These are phyloP conservation scores for Trichogramma evanescens DNA, from an alignment of 2,888 invertebrate genomes.

Conservation along the genomic window DNA sequence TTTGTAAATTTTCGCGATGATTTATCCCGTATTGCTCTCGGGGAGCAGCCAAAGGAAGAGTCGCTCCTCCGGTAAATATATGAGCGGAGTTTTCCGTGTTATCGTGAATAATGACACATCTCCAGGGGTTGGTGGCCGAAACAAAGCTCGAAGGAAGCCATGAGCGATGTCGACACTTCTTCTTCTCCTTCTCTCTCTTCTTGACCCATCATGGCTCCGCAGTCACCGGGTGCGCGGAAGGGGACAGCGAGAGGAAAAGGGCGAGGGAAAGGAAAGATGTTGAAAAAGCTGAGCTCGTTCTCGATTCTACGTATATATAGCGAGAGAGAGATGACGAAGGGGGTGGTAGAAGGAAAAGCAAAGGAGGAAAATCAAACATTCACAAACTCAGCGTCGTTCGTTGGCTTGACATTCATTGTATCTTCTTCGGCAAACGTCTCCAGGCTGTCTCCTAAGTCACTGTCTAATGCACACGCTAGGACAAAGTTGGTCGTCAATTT, in stretches of 20 bases:
- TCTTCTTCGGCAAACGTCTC: constrained; percentile 7
- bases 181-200: too few relatives aligned
- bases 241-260: constrained; percentile 12
- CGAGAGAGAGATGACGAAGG: not conserved
- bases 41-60: too few relatives aligned
- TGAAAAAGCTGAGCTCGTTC: not conserved
- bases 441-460: constrained; percentile 18
- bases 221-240: constrained; percentile 23
- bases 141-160: too few relatives aligned
- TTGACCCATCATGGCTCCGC: not conserved
- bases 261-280: constrained; percentile 1
- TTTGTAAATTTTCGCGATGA: too few relatives aligned
- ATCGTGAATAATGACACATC: too few relatives aligned
- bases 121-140: too few relatives aligned
- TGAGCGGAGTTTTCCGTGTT: too few relatives aligned
- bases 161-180: too few relatives aligned
- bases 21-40: too few relatives aligned
- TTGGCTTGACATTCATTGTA: not conserved
- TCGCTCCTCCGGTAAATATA: too few relatives aligned
- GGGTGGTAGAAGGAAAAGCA: too few relatives aligned
- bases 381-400: constrained; percentile 9
- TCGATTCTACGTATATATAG: not conserved
- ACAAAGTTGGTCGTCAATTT: constrained; percentile 18
- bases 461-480: constrained; percentile 15
- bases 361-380: constrained; percentile 22